phyloP scores from a whole-genome alignment of 2,113 vertebrate genomes.

The Tursiops truncatus region DNA sequence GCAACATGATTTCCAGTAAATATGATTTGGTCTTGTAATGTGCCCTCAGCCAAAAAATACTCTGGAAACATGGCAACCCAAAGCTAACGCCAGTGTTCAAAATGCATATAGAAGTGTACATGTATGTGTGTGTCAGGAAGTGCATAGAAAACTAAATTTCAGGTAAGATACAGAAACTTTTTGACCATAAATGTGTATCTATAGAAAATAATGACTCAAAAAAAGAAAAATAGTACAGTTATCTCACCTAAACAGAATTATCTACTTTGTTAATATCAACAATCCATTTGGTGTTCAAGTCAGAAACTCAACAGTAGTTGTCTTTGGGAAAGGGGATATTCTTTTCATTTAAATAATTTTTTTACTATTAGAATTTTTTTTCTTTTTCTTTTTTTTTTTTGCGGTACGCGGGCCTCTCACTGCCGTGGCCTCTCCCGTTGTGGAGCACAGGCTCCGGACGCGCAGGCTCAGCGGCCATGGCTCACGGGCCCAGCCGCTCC shows the following conservation, averaged over 20 bases:
- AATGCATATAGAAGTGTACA: background rate
- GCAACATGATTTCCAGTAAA: conserved; percentile 65
- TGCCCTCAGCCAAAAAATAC: conserved; percentile 13
- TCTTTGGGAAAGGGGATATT: background rate
- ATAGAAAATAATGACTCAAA: background rate
- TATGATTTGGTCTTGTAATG: conserved; percentile 36
- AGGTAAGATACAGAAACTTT: background rate
- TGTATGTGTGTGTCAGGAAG: background rate
- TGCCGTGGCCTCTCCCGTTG: too few species aligned
- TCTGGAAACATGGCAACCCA: conserved; percentile 20
- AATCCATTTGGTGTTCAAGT: background rate
- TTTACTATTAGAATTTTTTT: background rate
- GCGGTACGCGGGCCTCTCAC: too few species aligned
- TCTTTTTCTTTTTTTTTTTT: background rate
- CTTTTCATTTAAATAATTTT: conserved; percentile 24
- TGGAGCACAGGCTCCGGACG: too few species aligned
- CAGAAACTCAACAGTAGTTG: background rate
- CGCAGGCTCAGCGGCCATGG: too few species aligned
- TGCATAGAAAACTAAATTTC: conserved; percentile 25
- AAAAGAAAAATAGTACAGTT: background rate
- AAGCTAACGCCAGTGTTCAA: conserved; percentile 25
- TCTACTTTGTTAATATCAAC: background rate
- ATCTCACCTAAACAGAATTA: background rate
- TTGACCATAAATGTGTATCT: background rate
- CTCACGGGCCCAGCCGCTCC: too few species aligned